Percentiles rank a stretch among this genome's conserved stretches.
These are phyloP conservation scores for Terrapene triunguis DNA, from an alignment of 2,113 vertebrate species.

Conservation along the genomic window DNA sequence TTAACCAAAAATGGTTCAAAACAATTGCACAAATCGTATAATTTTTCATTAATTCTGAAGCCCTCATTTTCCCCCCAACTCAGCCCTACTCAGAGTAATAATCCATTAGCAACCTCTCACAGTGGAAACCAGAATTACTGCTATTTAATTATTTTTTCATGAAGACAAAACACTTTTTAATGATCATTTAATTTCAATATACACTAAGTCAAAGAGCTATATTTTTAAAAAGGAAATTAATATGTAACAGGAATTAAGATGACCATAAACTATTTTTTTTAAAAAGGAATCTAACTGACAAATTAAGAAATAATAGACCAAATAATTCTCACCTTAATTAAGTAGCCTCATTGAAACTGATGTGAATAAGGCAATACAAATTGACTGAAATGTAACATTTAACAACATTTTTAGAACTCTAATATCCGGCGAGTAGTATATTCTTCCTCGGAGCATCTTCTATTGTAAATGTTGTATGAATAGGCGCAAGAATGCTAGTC, in stretches of 20 bases:
- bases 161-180: conserved; percentile 10
- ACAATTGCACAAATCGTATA: conserved; percentile 13
- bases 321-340: conserved; percentile 53
- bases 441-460: conserved; percentile 27
- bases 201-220: conserved; percentile 37
- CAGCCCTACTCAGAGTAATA: background rate
- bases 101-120: conserved; percentile 36
- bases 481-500: conserved; percentile 36
- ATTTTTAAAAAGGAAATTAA: conserved; percentile 60
- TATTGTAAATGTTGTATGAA: conserved; percentile 29
- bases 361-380: background rate
- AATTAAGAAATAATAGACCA: conserved; percentile 68
- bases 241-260: conserved; percentile 37
- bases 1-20: conserved; percentile 19
- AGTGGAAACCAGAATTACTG: conserved; percentile 48
- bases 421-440: conserved; percentile 35
- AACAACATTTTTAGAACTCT: conserved; percentile 22
- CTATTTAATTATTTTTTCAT: conserved; percentile 49
- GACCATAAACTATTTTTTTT: conserved; percentile 66
- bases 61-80: background rate
- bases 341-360: conserved; percentile 38
- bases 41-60: conserved; percentile 34
- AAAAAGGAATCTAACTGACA: conserved; percentile 60
- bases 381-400: conserved; percentile 40
- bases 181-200: conserved; percentile 48